Percentiles rank a stretch among this genome's conserved stretches.
phyloP scores from a whole-genome alignment of 2,113 vertebrate genomes.

The Dermatemys mawii region DNA sequence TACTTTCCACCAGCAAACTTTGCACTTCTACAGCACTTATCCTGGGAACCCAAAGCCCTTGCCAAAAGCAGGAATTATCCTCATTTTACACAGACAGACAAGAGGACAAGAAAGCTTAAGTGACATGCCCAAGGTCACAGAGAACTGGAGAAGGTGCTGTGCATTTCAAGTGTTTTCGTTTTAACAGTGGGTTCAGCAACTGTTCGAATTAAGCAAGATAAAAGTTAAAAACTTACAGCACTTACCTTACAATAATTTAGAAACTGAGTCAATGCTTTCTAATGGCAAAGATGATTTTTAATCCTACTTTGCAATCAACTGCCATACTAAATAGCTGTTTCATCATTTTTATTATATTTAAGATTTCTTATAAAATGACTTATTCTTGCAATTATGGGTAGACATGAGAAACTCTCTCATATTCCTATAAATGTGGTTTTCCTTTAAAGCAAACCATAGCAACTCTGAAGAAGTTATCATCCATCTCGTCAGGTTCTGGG shows the following conservation, averaged over 20 bases:
- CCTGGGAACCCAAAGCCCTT: not conserved
- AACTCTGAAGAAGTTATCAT: slow-evolving; percentile 57
- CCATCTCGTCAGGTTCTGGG: slow-evolving; percentile 26
- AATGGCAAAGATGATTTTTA: not conserved
- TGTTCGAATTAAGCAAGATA: not conserved
- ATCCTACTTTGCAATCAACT: not conserved
- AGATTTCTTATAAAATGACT: not conserved
- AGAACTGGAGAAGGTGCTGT: not conserved
- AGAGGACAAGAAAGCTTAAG: not conserved
- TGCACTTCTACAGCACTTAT: not conserved
- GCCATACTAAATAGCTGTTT: slow-evolving; percentile 1
- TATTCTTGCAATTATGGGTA: not conserved
- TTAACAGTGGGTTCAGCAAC: not conserved
- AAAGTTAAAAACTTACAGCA: not conserved
- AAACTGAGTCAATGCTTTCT: not conserved
- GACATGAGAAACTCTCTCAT: slow-evolving; percentile 10
- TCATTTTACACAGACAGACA: not conserved
- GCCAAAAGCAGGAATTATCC: not conserved
- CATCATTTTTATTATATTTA: not conserved
- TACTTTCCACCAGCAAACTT: not conserved
- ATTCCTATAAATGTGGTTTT: slow-evolving; percentile 42
- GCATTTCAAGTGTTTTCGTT: not conserved
- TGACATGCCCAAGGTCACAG: not conserved
- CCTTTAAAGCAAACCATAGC: slow-evolving; percentile 65
- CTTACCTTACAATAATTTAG: not conserved